These are phyloP conservation scores for Peromyscus eremicus DNA, from an alignment of 2,797 vertebrate species.

Conservation along the genomic window DNA sequence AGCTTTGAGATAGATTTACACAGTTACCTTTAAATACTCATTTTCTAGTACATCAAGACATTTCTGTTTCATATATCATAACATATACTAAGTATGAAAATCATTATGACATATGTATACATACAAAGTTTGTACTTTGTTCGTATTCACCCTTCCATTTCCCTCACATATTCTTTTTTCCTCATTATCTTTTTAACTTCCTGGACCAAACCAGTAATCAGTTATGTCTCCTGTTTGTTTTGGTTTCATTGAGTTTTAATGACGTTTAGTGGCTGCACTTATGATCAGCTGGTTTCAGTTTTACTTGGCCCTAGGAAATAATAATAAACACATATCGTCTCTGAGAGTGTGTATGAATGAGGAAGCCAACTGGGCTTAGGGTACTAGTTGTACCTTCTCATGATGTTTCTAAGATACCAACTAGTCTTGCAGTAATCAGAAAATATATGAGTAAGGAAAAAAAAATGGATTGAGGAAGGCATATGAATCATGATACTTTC, in stretches of 20 bases:
- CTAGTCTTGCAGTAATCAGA: background rate
- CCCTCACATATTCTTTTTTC: background rate
- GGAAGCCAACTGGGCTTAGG: background rate
- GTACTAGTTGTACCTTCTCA: rapidly evolving
- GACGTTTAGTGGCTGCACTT: background rate
- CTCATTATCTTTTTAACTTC: background rate
- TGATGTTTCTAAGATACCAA: background rate
- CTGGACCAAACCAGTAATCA: background rate
- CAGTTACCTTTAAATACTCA: background rate
- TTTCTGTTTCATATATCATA: background rate
- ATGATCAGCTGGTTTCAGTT: background rate
- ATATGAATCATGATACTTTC: background rate
- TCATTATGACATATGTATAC: background rate
- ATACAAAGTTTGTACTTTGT: background rate
- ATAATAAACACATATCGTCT: background rate
- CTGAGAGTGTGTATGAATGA: background rate
- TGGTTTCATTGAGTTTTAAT: background rate
- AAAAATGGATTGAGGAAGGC: background rate
- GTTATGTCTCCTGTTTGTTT: background rate
- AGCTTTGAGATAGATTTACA: background rate
- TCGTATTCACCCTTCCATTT: background rate
- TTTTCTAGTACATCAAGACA: background rate
- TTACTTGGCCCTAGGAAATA: background rate
- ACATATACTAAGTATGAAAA: background rate
- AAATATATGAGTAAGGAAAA: rapidly evolving